Evolutionary conservation across 2,888 invertebrate species (phyloP).

Genomic region (Aleiodes alternator): DNA sequence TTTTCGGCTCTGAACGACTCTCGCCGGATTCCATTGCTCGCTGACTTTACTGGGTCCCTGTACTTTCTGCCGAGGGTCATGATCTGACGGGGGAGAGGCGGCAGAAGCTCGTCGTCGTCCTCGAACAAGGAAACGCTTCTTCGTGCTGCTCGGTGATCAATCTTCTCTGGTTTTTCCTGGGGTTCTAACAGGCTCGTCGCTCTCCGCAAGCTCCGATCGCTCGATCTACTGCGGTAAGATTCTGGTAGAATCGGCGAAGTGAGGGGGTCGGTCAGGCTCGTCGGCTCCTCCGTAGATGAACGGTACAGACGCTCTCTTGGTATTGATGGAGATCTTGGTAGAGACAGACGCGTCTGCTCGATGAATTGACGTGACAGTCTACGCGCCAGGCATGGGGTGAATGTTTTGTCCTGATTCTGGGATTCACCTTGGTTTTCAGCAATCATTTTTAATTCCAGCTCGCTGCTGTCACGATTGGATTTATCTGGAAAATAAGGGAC

Average conservation of each 20-base stretch:
- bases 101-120: conserved; percentile 60
- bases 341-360: conserved; percentile 68
- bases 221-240: conserved; percentile 62
- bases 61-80: conserved; percentile 65
- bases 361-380: conserved; percentile 71
- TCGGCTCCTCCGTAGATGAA: conserved; percentile 57
- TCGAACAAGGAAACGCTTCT: conserved; percentile 69
- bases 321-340: conserved; percentile 67
- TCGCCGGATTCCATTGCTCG: conserved; percentile 51
- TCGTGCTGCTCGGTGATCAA: conserved; percentile 60
- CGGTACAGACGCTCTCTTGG: conserved; percentile 63
- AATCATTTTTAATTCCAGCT: conserved; percentile 13
- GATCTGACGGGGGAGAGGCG: conserved; percentile 62
- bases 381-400: conserved; percentile 71
- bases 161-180: conserved; percentile 51
- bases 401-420: conserved; percentile 63
- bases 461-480: conserved; percentile 33
- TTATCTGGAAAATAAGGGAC: conserved; percentile 61
- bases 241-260: conserved; percentile 58
- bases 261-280: conserved; percentile 54
- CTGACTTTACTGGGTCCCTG: conserved; percentile 58
- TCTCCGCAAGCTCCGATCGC: conserved; percentile 68
- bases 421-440: background rate
- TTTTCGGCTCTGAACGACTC: conserved; percentile 67
- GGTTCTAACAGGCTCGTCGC: conserved; percentile 66